These are phyloP conservation scores for Clusia tigrina DNA, from an alignment of 2,888 invertebrate genomes.

Conservation along the genomic window DNA sequence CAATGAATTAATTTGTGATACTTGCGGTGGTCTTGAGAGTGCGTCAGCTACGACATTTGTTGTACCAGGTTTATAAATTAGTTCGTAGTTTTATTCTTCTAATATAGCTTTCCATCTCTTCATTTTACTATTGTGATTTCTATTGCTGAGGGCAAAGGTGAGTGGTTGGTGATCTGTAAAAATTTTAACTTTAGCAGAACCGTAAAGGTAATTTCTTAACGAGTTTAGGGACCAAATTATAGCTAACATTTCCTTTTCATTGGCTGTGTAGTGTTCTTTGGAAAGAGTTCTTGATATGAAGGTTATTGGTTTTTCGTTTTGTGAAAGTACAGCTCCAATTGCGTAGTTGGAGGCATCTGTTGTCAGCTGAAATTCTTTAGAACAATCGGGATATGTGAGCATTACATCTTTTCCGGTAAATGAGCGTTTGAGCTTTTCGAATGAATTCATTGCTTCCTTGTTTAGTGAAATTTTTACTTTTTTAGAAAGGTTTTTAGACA, in stretches of 20 bases:
- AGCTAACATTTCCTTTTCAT: conserved; percentile 8
- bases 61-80: conserved; percentile 6
- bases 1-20: conserved; percentile 14
- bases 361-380: too few relatives aligned
- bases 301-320: too few relatives aligned
- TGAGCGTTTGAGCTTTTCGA: conserved; percentile 14
- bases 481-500: too few relatives aligned
- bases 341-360: too few relatives aligned
- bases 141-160: conserved; percentile 6
- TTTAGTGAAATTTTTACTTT: conserved; percentile 5
- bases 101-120: conserved; percentile 2
- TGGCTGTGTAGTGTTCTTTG: conserved; percentile 9
- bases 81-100: conserved; percentile 10
- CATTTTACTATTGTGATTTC: conserved; percentile 1
- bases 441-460: conserved; percentile 9
- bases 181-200: background rate
- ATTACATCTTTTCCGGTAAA: conserved; percentile 13
- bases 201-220: background rate
- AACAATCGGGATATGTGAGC: conserved; percentile 15
- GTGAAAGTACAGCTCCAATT: conserved; percentile 21
- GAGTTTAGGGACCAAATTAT: background rate
- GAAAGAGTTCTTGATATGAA: too few relatives aligned
- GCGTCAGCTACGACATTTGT: background rate
- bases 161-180: background rate
- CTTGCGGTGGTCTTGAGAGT: background rate